Percentiles rank a stretch among this genome's conserved stretches.
phyloP scores from a whole-genome alignment of 2,888 invertebrate species.

The Mimachlamys varia region DNA sequence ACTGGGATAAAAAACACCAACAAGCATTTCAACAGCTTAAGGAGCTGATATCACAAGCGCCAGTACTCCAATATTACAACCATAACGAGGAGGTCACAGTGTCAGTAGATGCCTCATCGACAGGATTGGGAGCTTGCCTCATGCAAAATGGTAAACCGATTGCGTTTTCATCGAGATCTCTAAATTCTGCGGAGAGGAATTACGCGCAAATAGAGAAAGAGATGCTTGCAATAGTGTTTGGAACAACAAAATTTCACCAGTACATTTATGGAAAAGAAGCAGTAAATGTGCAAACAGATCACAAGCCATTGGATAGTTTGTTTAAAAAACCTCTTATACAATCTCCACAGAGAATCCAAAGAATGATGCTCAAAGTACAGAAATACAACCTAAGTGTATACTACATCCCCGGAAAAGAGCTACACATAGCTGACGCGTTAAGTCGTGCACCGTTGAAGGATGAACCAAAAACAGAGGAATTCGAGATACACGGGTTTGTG shows the following conservation, averaged over 20 bases:
- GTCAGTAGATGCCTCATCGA: conserved; percentile 32
- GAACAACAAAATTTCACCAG: conserved; percentile 50
- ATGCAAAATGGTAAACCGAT: conserved; percentile 48
- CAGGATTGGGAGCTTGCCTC: conserved; percentile 41
- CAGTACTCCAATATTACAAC: not conserved
- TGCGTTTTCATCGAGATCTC: conserved; percentile 46
- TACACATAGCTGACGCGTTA: conserved; percentile 36
- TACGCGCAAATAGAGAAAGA: conserved; percentile 59
- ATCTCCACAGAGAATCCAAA: conserved; percentile 53
- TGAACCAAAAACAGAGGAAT: not conserved
- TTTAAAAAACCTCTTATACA: conserved; percentile 49
- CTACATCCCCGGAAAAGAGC: conserved; percentile 15
- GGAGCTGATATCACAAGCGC: not conserved
- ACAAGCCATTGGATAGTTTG: conserved; percentile 53
- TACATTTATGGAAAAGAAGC: conserved; percentile 48
- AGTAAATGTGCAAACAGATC: conserved; percentile 51
- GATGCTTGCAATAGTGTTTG: conserved; percentile 55
- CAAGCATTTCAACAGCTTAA: conserved; percentile 31
- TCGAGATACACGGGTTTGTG: not conserved
- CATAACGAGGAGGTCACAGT: not conserved
- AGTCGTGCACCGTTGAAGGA: conserved; percentile 1
- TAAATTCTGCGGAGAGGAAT: conserved; percentile 52
- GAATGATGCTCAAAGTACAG: conserved; percentile 46
- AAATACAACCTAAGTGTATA: conserved; percentile 35
- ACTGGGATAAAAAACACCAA: conserved; percentile 42